Base-by-base conservation (phyloP, 2,888 invertebrate species). In the Heliconius cydno region DNA sequence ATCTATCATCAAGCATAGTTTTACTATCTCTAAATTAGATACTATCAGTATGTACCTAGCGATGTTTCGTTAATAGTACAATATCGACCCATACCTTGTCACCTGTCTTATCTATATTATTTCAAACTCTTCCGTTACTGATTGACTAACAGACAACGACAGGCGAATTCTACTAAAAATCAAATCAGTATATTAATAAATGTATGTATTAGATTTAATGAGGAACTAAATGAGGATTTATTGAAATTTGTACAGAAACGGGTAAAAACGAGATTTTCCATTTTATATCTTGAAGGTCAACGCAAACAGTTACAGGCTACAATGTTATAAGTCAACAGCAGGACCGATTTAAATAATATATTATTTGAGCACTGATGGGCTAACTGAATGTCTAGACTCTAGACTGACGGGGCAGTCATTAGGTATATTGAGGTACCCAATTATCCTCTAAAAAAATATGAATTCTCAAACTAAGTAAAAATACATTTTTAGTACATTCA, bases 1-100 rank as follows among this genome's bases (percentile, higher is more conserved):
- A n/a, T 68, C n/a, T 52, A 10, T 38, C 41, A 38, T 70, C 6
- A 13, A 70, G 41, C 41, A 70, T 15, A n/a, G 34, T 70, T 7
- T 70, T n/a, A 41, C 68, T 70, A 70, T 70, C 68, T 70, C 15
- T 41, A 6, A 70, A 70, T 41, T 70, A 38, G 68, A 70, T 70
- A 70, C 68, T 41, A 7, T 7, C n/a, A n/a, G n/a, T n/a, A n/a
- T n/a, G n/a, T 41, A 70, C 68, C 41, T 41, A 7, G 9, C 38
- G 22, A 22, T 68, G 38, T 68, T 68, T 38, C 13, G n/a, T 68
- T 68, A n/a, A 68, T n/a, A 68, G 0, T n/a, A 68, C 3, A 68
- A 68, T n/a, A 38, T 68, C 38, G 68, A 34, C 5, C 12, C 67
- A 34, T 10, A 34, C 19, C 4, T 10, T 30, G 15, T 52, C 46